These are phyloP conservation scores for Cheilosia urbana DNA, from an alignment of 2,888 invertebrate species.

Conservation along the genomic window DNA sequence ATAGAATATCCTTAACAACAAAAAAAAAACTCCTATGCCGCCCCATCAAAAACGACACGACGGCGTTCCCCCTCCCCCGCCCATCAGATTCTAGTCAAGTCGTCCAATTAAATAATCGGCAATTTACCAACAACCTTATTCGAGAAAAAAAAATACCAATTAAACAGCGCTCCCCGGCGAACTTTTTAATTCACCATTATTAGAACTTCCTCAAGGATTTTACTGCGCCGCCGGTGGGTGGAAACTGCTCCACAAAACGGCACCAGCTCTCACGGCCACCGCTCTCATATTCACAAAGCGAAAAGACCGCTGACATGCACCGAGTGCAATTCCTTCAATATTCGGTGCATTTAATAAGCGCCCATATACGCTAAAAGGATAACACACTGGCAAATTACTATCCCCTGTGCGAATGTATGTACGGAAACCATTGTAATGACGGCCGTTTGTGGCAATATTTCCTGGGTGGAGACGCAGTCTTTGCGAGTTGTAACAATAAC, in stretches of 20 bases:
- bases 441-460: constrained; percentile 58
- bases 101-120: constrained; percentile 68
- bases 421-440: constrained; percentile 31
- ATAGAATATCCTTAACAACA: neutral
- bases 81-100: constrained; percentile 8
- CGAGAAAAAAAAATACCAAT: constrained; percentile 71
- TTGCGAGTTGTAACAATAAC: constrained; percentile 14
- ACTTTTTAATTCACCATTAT: constrained; percentile 74
- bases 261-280: constrained; percentile 47
- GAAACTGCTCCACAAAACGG: constrained; percentile 36
- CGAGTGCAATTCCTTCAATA: constrained; percentile 68
- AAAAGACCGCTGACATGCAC: constrained; percentile 46
- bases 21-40: constrained; percentile 4
- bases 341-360: constrained; percentile 70
- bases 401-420: constrained; percentile 27
- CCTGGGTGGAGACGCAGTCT: constrained; percentile 46
- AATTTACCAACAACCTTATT: constrained; percentile 70
- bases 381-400: neutral
- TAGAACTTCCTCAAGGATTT: constrained; percentile 68
- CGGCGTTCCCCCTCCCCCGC: neutral
- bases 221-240: neutral
- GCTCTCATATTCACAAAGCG: constrained; percentile 70
- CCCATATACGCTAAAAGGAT: constrained; percentile 27
- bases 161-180: constrained; percentile 60
- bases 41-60: neutral